Base-by-base conservation (phyloP, 2,888 invertebrate genomes). In the Aspidapion aeneum region DNA sequence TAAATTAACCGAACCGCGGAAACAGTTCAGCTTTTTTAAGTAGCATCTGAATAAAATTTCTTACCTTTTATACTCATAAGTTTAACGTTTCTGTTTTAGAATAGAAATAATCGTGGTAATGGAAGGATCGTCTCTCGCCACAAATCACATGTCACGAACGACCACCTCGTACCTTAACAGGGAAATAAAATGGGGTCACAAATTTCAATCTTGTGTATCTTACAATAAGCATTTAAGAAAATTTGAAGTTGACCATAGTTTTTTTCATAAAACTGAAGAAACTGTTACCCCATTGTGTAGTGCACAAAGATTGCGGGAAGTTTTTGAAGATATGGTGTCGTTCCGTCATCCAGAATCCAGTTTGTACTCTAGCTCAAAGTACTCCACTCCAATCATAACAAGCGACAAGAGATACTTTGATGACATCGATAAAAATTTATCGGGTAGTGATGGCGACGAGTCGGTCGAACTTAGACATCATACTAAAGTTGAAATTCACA, bases 131-230 rank as follows among this genome's bases (percentile, higher is more conserved):
- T 88, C 93, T 0, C 88, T 90, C 73, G 87, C 88, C 65, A 94
- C 93, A 67, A 90, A 88, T 0, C 88, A 88, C 65, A 83, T 86
- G 58, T 88, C 90, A 0, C 89, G 90, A 74, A 88, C 88, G 56
- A 79, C 90, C 21, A 90, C 91, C 0, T 93, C 93, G 0, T 94
- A 91, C 75, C 78, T 93, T 12, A 89, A 91, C 9, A 85, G 85
- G 60, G 94, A 94, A 79, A 90, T 94, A 57, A 84, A 88, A 57
- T 94, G 94, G 94, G 94, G 94, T 1, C 88, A 92, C 77, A 80
- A 90, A 16, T 93, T 93, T 77, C 86, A 87, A 71, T 73, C 70
- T 1, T 78, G 77, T 64, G 67, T 76, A 66, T 77, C 35, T 75
- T 86, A 83, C 62, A 86, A 87, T 74, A 84, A 83, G 64, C 82